Evolutionary conservation across 1,140 invertebrate species (phyloP).

Genomic region (Drosophila willistoni): DNA sequence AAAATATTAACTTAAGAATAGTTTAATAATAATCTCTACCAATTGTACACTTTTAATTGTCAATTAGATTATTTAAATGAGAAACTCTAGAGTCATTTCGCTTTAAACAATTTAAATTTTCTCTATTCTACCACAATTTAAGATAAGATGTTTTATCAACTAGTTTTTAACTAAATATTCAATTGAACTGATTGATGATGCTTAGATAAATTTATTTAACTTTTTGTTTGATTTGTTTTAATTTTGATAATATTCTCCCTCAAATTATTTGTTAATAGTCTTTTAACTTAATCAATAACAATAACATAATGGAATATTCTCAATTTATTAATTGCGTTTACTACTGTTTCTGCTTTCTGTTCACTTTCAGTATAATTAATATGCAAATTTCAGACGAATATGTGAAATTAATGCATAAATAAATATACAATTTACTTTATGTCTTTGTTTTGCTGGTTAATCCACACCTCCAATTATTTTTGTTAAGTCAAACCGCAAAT

Average conservation of each 20-base stretch:
- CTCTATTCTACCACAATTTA: too few relatives aligned
- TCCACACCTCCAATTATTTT: conserved; percentile 35
- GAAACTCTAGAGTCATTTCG: too few relatives aligned
- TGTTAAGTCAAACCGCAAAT: conserved; percentile 37
- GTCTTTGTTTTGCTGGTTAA: conserved; percentile 26
- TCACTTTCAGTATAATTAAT: background rate
- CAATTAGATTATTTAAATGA: too few relatives aligned
- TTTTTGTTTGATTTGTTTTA: conserved; percentile 13
- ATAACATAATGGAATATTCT: background rate
- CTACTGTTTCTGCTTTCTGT: background rate
- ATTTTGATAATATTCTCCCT: too few relatives aligned
- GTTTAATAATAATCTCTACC: too few relatives aligned
- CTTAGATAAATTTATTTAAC: background rate
- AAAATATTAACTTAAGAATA: too few relatives aligned
- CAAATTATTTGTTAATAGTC: background rate
- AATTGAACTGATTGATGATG: too few relatives aligned
- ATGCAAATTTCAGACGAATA: conserved; percentile 12
- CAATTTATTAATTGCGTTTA: conserved; percentile 3
- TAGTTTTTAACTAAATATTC: too few relatives aligned
- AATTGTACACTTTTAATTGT: too few relatives aligned
- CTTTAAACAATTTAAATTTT: too few relatives aligned
- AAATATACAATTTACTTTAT: conserved; percentile 19
- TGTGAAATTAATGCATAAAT: conserved; percentile 29
- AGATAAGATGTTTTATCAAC: too few relatives aligned
- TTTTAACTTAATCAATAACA: background rate